Evolutionary conservation across 2,113 vertebrate species (phyloP), one percentile per base, ranked within the genome.

Genomic region (Corvus cornix): DNA sequence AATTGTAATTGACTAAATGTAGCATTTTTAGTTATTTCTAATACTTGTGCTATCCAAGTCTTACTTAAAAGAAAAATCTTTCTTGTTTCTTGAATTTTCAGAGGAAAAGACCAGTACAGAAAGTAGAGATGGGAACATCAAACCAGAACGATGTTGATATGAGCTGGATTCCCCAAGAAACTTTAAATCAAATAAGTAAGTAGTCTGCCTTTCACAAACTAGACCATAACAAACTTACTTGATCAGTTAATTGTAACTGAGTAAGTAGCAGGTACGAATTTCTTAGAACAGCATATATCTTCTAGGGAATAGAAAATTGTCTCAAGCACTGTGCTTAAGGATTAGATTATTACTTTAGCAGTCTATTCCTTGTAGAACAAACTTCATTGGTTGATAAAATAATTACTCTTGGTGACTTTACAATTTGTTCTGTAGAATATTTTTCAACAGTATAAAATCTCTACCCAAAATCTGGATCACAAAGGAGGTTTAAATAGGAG

Each of bases 91-190:
- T 90, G 41, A 62, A 24, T 95, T 73, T 93, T 28, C 96, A 99
- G 99, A 98, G 99, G 97, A 98, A 99, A 97, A 98, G 99, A 95
- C 99, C 99, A 0, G 97, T 98, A 49, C 97, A 98, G 31, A 99
- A 99, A 94, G 99, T 99, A 66, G 99, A 99, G 93, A 99, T 99
- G 98, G 99, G 99, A 62, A 99, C 99, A 1, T 98, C 99, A 3
- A 99, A 98, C 97, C 99, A 99, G 97, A 99, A 98, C 3, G 99
- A 99, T 78, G 99, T 99, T 20, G 99, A 99, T 90, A 98, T 99
- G 98, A 99, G 99, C 96, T 99, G 99, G 99, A 99, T 99, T 97
- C 99, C 99, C 37, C 98, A 99, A 94, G 99, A 99, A 96, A 99
- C 99, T 33, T 98, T 99, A 90, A 99, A 99, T 98, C 99, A 99